Evolutionary conservation across 1,140 invertebrate species (phyloP).

Genomic region (Psix sp.): DNA sequence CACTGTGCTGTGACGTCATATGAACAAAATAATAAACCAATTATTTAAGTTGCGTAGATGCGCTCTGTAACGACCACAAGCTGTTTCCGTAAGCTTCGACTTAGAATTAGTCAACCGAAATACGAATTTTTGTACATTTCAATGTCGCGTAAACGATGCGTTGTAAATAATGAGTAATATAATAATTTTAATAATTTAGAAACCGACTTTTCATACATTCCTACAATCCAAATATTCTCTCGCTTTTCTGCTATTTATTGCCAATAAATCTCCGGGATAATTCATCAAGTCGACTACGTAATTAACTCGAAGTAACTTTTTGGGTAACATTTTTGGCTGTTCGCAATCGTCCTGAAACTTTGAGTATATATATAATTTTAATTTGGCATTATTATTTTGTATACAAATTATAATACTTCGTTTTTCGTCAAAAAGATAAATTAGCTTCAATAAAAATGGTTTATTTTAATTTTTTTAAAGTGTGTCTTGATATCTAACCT

Average conservation of each 20-base stretch:
- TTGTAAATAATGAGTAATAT: conserved; percentile 41
- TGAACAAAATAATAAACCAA: not conserved
- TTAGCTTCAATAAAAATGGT: not conserved
- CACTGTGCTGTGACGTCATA: not conserved
- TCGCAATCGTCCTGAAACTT: too few species aligned
- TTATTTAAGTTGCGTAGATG: too few species aligned
- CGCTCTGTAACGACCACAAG: too few species aligned
- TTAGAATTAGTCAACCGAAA: too few species aligned
- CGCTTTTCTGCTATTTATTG: conserved; percentile 72
- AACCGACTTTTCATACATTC: too few species aligned
- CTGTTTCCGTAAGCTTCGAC: too few species aligned
- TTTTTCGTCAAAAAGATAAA: not conserved
- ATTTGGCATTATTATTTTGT: too few species aligned
- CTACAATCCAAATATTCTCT: conserved; percentile 62
- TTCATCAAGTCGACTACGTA: conserved; percentile 81
- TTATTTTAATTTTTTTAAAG: not conserved
- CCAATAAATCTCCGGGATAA: conserved; percentile 77
- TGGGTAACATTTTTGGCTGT: conserved; percentile 66
- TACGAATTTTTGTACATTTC: too few species aligned
- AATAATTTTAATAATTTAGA: too few species aligned
- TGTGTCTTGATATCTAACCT: conserved; percentile 50
- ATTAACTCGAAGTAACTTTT: conserved; percentile 78
- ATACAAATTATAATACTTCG: too few species aligned
- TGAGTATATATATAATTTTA: too few species aligned
- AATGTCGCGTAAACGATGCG: conserved; percentile 1